Evolutionary conservation across 1,140 invertebrate species (phyloP).

Genomic region (Nebria ingens): DNA sequence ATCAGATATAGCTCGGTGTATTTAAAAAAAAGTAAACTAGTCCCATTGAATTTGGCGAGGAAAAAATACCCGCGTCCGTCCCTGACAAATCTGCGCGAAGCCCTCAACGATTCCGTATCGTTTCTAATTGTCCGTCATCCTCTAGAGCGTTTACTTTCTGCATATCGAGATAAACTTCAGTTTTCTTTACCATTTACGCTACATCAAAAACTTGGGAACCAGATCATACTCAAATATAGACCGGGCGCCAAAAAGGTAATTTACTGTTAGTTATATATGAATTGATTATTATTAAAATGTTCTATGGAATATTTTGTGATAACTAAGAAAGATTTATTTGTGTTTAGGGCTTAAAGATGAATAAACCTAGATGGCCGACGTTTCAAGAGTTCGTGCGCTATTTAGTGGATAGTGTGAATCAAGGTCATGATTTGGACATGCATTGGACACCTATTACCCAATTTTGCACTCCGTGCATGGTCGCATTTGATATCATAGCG

Average conservation of each 20-base stretch:
- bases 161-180: conserved; percentile 81
- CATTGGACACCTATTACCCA: conserved; percentile 80
- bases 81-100: conserved; percentile 50
- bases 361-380: conserved; percentile 50
- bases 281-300: no score
- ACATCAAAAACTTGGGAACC: conserved; percentile 64
- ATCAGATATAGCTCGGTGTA: conserved; percentile 57
- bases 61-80: conserved; percentile 66
- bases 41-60: conserved; percentile 63
- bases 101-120: conserved; percentile 53
- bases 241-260: conserved; percentile 20
- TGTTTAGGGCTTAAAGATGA: conserved; percentile 10
- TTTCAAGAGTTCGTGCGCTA: conserved; percentile 70
- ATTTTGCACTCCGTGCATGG: conserved; percentile 83
- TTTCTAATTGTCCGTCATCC: conserved; percentile 85
- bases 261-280: no score
- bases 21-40: conserved; percentile 61
- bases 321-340: not conserved
- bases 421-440: conserved; percentile 67
- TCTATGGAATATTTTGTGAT: not conserved
- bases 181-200: conserved; percentile 68
- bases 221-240: conserved; percentile 64
- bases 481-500: conserved; percentile 76
- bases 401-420: conserved; percentile 51
- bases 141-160: conserved; percentile 77